A percentile compares a stretch with the other conserved stretches of the same genome.
Conservation (phyloP, 2,888 invertebrate species). For the Yponomeuta sedellus region DNA sequence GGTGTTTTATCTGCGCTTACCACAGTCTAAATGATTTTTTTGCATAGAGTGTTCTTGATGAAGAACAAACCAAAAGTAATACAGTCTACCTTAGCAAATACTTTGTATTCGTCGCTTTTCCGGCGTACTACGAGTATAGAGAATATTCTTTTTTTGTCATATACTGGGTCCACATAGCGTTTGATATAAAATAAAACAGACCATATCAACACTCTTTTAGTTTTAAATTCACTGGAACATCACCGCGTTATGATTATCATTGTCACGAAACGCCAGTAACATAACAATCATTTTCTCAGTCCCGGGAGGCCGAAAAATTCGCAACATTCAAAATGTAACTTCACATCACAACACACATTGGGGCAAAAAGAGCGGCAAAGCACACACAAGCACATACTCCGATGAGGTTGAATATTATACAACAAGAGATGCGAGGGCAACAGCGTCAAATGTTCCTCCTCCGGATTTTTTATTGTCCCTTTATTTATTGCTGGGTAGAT, state of each 20-base stretch:
- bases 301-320: not conserved
- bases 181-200: too few species aligned
- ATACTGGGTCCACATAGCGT: too few species aligned
- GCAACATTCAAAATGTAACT: slow-evolving; percentile 1
- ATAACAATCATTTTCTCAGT: slow-evolving; percentile 1
- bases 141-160: too few species aligned
- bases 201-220: too few species aligned
- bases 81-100: too few species aligned
- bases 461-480: slow-evolving; percentile 61
- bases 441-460: slow-evolving; percentile 38
- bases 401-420: slow-evolving; percentile 18
- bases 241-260: not conserved
- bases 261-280: slow-evolving; percentile 1
- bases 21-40: too few species aligned
- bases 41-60: too few species aligned
- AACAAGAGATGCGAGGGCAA: slow-evolving; percentile 39
- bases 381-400: slow-evolving; percentile 4
- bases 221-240: not conserved
- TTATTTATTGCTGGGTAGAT: slow-evolving; percentile 73
- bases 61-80: too few species aligned
- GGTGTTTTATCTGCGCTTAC: too few species aligned
- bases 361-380: not conserved
- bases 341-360: not conserved
- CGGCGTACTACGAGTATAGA: too few species aligned
- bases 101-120: too few species aligned